Evolutionary conservation across 2,888 invertebrate species (phyloP).

Genomic region (Trachelus stipa): DNA sequence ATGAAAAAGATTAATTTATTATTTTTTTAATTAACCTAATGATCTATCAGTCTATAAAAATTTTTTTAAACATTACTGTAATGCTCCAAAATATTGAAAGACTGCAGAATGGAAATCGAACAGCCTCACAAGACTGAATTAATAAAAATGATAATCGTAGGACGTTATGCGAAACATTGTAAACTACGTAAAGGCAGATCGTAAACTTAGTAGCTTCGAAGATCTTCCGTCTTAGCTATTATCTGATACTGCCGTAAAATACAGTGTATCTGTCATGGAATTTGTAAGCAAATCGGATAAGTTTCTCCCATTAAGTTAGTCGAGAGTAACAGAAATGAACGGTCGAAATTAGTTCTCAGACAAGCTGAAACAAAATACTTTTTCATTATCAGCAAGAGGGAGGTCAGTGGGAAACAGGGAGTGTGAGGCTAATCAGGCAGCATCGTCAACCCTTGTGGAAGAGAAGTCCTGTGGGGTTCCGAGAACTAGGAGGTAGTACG

Average conservation of each 20-base stretch:
- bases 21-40: not conserved
- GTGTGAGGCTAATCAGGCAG: conserved; percentile 35
- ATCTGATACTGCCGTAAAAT: not conserved
- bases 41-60: not conserved
- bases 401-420: conserved; percentile 21
- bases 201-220: not conserved
- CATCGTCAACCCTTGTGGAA: conserved; percentile 6
- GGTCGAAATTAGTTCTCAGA: conserved; percentile 20
- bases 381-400: conserved; percentile 39
- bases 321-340: conserved; percentile 9
- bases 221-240: not conserved
- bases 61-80: not conserved
- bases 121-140: not conserved
- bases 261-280: not conserved
- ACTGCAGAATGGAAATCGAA: not conserved
- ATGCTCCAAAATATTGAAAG: too few relatives aligned
- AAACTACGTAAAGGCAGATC: not conserved
- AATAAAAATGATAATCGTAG: too few relatives aligned
- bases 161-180: not conserved
- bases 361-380: conserved; percentile 38
- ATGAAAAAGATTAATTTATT: not conserved
- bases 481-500: conserved; percentile 19
- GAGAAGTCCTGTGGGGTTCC: conserved; percentile 9
- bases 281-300: not conserved
- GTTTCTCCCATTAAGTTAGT: conserved; percentile 2